Evolutionary conservation across 1,140 invertebrate genomes (phyloP).

Genomic region (Piezodorus guildinii): DNA sequence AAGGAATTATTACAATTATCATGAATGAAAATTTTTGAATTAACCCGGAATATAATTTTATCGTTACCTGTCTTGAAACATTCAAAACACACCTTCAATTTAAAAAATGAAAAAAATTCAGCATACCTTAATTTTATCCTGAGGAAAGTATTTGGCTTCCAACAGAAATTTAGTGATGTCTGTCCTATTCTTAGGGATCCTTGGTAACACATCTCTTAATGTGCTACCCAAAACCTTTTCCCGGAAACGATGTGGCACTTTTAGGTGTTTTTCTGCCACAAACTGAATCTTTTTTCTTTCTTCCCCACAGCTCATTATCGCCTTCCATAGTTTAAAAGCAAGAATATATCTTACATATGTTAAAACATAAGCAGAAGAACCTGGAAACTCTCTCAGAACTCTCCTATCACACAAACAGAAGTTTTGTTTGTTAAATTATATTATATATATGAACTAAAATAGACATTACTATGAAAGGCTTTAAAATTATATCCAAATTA

Average conservation of each 20-base stretch:
- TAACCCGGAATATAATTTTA: too few relatives aligned
- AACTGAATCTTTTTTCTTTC: slow-evolving; percentile 24
- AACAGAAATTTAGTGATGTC: slow-evolving; percentile 24
- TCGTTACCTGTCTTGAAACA: too few relatives aligned
- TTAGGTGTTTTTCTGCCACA: slow-evolving; percentile 22
- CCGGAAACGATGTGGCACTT: slow-evolving; percentile 19
- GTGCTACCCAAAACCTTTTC: slow-evolving; percentile 9
- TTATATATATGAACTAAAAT: too few relatives aligned
- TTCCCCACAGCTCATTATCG: slow-evolving; percentile 19
- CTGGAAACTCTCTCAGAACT: slow-evolving; percentile 20
- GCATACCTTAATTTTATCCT: slow-evolving; percentile 20
- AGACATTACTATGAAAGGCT: too few relatives aligned
- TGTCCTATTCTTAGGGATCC: slow-evolving; percentile 6
- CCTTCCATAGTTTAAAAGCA: slow-evolving; percentile 29
- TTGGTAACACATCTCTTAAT: slow-evolving; percentile 19
- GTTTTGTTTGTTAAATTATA: too few relatives aligned
- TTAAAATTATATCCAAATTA: too few relatives aligned
- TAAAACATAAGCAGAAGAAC: slow-evolving; percentile 15
- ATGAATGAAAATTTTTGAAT: too few relatives aligned
- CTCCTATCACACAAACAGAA: slow-evolving; percentile 15
- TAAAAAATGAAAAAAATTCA: not conserved
- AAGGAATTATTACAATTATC: too few relatives aligned
- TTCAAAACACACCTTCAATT: too few relatives aligned
- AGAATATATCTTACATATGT: slow-evolving; percentile 28
- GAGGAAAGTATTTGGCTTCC: slow-evolving; percentile 20